A percentile compares a stretch with the other conserved stretches of the same genome.
phyloP scores from a whole-genome alignment of 2,888 invertebrate species.

The Drosophila buzzatii region DNA sequence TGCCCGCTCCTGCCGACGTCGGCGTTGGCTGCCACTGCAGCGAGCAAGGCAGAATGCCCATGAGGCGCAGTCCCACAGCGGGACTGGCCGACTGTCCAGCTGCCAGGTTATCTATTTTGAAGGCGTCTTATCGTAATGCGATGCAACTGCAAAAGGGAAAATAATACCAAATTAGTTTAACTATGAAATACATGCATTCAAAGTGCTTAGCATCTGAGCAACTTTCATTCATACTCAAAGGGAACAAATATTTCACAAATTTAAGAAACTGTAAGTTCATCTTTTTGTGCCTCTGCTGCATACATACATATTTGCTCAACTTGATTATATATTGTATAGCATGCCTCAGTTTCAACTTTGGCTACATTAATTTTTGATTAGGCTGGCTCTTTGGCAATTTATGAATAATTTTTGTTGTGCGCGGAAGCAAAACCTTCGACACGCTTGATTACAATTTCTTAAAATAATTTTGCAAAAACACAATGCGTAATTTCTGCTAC shows the following conservation, averaged over 20 bases:
- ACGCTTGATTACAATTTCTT: slow-evolving; percentile 68
- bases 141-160: slow-evolving; percentile 30
- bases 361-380: slow-evolving; percentile 52
- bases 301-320: neutral
- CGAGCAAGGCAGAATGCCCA: slow-evolving; percentile 83
- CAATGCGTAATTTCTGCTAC: slow-evolving; percentile 33
- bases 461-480: slow-evolving; percentile 58
- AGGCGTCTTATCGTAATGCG: neutral
- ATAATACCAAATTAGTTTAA: neutral
- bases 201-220: neutral
- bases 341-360: slow-evolving; percentile 9
- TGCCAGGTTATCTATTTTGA: slow-evolving; percentile 78
- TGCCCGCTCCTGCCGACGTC: slow-evolving; percentile 48
- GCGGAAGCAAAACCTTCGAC: slow-evolving; percentile 44
- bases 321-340: neutral
- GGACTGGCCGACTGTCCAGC: slow-evolving; percentile 71
- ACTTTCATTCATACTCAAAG: neutral
- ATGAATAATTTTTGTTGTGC: slow-evolving; percentile 58
- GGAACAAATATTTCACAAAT: neutral
- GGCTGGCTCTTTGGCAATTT: slow-evolving; percentile 48
- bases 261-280: no score
- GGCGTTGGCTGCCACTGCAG: slow-evolving; percentile 79
- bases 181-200: neutral
- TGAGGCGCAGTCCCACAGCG: slow-evolving; percentile 82
- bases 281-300: neutral